A percentile compares a stretch with the other conserved stretches of the same genome.
phyloP scores from a whole-genome alignment of 2,797 vertebrate species.

The Hirundo rustica region DNA sequence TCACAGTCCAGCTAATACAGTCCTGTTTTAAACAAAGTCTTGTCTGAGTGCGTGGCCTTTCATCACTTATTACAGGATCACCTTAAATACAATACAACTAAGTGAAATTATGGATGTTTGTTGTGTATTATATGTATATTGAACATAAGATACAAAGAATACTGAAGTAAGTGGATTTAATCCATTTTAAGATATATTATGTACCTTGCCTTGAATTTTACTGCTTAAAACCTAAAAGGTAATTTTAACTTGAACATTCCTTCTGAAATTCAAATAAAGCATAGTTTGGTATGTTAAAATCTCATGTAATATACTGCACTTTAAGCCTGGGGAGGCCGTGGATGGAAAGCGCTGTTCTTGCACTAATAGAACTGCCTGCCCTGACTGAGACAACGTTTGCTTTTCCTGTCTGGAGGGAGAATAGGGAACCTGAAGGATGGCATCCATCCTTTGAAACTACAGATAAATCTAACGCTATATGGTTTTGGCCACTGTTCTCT shows the following conservation, averaged over 20 bases:
- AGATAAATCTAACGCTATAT: neutral
- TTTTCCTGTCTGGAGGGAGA: neutral
- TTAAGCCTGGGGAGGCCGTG: conserved; percentile 17
- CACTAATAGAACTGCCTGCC: neutral
- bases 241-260: conserved; percentile 60
- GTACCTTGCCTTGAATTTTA: conserved; percentile 46
- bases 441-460: neutral
- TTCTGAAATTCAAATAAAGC: conserved; percentile 47
- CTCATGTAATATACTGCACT: conserved; percentile 31
- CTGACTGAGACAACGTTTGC: neutral
- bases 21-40: neutral
- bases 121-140: conserved; percentile 11
- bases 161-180: conserved; percentile 10
- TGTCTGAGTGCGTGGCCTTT: neutral
- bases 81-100: neutral
- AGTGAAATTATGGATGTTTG: neutral
- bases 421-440: neutral
- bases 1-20: neutral
- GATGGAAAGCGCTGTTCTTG: neutral
- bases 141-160: conserved; percentile 10
- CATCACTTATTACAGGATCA: neutral
- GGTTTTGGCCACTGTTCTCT: neutral
- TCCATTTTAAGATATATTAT: conserved; percentile 32
- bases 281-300: conserved; percentile 22
- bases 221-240: conserved; percentile 31